These are phyloP conservation scores for Ptychodera flava DNA, from an alignment of 35 echinoderm and acorn worm species.

Conservation along the genomic window DNA sequence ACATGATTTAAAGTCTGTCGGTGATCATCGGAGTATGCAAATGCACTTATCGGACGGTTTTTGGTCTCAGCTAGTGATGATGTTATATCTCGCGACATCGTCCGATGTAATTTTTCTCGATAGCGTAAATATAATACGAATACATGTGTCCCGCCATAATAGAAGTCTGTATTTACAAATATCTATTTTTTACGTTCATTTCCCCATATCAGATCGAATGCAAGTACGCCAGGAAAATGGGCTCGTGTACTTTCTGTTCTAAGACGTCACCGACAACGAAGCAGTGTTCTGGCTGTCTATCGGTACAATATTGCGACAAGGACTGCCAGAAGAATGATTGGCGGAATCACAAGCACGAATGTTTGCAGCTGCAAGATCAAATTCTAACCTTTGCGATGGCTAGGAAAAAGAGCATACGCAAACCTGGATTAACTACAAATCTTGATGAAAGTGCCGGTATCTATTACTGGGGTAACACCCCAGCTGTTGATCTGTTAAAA, in stretches of 20 bases:
- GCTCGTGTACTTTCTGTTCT: neutral
- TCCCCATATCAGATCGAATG: neutral
- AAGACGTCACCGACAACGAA: neutral
- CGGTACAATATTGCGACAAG: neutral
- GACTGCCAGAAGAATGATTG: neutral
- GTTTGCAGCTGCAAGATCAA: neutral
- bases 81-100: too few relatives aligned
- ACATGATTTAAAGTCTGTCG: too few relatives aligned
- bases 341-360: neutral
- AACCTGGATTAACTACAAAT: neutral
- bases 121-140: too few relatives aligned
- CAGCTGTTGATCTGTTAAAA: slow-evolving; percentile 54
- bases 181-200: too few relatives aligned
- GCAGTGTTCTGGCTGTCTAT: neutral
- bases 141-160: too few relatives aligned
- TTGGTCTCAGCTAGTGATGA: too few relatives aligned
- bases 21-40: too few relatives aligned
- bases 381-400: neutral
- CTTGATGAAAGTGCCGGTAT: neutral
- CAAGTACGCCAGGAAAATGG: neutral
- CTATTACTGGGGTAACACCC: slow-evolving; percentile 48
- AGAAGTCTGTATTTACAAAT: too few relatives aligned
- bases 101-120: too few relatives aligned
- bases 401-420: neutral
- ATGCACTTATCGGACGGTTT: too few relatives aligned